phyloP scores from a whole-genome alignment of 2,797 vertebrate genomes.

The Hemitrygon akajei region DNA sequence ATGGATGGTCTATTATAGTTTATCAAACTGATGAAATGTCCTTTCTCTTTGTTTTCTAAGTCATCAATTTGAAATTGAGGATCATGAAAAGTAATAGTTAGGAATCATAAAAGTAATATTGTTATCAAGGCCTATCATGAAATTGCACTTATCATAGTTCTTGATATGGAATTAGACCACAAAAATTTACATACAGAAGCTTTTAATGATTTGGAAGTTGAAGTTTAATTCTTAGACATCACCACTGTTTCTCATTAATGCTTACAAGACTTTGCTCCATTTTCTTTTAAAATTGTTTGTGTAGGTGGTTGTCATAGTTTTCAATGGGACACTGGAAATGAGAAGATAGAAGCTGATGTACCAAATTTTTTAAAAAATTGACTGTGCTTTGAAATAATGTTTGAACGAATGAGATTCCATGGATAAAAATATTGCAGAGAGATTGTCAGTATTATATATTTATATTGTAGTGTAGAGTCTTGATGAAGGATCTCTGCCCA shows the following conservation, averaged over 20 bases:
- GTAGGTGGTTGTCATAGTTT: too few species aligned
- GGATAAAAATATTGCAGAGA: too few species aligned
- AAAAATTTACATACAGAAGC: constrained; percentile 16
- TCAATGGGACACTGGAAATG: too few species aligned
- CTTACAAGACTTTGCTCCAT: constrained; percentile 15
- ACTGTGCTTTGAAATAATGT: too few species aligned
- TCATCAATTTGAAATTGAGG: not conserved
- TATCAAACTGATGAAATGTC: not conserved
- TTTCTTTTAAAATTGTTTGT: not conserved
- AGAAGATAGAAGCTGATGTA: too few species aligned
- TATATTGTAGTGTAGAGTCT: too few species aligned
- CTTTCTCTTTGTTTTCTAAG: not conserved
- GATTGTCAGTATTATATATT: too few species aligned
- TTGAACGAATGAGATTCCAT: too few species aligned
- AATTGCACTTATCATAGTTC: not conserved
- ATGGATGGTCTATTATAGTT: not conserved
- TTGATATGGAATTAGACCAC: constrained; percentile 1
- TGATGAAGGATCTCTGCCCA: too few species aligned
- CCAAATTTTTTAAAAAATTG: too few species aligned
- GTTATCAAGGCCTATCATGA: not conserved
- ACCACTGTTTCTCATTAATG: not conserved
- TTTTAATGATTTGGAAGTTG: not conserved
- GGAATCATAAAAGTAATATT: not conserved
- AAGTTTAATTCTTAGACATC: not conserved
- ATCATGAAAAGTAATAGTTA: not conserved